Conservation (phyloP, 2,113 vertebrate species). For the Morone chrysops region DNA sequence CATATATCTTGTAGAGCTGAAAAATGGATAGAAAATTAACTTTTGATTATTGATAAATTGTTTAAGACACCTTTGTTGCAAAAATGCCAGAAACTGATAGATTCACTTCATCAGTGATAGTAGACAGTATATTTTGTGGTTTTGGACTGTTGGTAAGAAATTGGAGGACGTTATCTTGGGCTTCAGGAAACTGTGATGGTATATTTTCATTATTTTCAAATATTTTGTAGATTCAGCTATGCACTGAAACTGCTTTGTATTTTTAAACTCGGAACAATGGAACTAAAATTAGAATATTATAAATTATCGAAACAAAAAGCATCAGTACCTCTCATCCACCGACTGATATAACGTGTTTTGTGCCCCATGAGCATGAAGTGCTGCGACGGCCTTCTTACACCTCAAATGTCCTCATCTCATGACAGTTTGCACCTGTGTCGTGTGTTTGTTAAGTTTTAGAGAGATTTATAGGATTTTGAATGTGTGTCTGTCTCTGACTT, state of each 20-base stretch:
- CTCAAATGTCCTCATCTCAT: conserved; percentile 16
- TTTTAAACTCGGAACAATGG: background rate
- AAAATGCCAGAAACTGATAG: background rate
- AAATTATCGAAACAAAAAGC: background rate
- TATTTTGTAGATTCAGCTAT: background rate
- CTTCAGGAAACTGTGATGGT: background rate
- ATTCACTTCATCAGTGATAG: no score
- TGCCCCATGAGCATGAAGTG: conserved; percentile 9
- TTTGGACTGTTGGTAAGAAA: background rate
- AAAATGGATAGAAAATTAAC: background rate
- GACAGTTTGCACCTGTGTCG: conserved; percentile 42
- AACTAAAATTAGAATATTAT: background rate
- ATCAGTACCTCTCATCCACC: background rate
- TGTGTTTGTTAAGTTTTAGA: background rate
- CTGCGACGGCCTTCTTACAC: conserved; percentile 17
- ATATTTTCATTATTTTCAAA: background rate
- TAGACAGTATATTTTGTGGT: no score
- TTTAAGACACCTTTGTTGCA: background rate
- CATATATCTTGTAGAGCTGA: background rate
- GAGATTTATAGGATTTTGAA: background rate
- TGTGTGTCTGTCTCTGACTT: no score
- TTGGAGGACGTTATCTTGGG: background rate
- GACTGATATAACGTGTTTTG: background rate
- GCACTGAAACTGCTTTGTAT: background rate
- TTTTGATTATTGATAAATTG: background rate